phyloP scores from a whole-genome alignment of 2,797 vertebrate genomes.

The Sebastes cheni region DNA sequence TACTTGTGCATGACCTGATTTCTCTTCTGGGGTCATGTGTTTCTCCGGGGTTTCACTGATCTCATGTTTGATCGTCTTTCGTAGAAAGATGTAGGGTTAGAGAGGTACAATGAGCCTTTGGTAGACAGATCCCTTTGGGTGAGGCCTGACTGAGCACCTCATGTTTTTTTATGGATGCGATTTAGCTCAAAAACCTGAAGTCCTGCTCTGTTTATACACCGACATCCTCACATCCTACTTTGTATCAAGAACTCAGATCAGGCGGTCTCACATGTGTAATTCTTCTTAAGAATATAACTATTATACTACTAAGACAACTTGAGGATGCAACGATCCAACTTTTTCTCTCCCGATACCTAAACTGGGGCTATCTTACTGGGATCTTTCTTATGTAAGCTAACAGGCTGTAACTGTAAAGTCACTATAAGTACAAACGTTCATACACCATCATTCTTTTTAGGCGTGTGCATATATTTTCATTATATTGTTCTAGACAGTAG shows the following conservation, averaged over 20 bases:
- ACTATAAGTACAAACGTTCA: neutral
- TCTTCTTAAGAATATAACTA: neutral
- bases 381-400: neutral
- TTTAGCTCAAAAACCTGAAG: neutral
- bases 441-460: neutral
- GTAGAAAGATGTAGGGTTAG: constrained; percentile 21
- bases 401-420: neutral
- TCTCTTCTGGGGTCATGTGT: constrained; percentile 17
- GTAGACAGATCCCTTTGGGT: constrained; percentile 20
- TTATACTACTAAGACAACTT: neutral
- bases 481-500: neutral
- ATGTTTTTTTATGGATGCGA: neutral
- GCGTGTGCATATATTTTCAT: neutral
- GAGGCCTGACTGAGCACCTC: constrained; percentile 15
- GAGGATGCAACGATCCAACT: neutral
- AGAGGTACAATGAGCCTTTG: constrained; percentile 15
- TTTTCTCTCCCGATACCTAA: too few relatives aligned
- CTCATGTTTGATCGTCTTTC: constrained; percentile 44
- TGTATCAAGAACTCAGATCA: neutral
- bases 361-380: too few relatives aligned
- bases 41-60: constrained; percentile 30
- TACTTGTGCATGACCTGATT: constrained; percentile 48
- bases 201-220: neutral
- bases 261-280: neutral
- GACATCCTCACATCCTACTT: neutral